phyloP scores from a whole-genome alignment of 2,888 invertebrate genomes.

The Aspidiotus rigidus region DNA sequence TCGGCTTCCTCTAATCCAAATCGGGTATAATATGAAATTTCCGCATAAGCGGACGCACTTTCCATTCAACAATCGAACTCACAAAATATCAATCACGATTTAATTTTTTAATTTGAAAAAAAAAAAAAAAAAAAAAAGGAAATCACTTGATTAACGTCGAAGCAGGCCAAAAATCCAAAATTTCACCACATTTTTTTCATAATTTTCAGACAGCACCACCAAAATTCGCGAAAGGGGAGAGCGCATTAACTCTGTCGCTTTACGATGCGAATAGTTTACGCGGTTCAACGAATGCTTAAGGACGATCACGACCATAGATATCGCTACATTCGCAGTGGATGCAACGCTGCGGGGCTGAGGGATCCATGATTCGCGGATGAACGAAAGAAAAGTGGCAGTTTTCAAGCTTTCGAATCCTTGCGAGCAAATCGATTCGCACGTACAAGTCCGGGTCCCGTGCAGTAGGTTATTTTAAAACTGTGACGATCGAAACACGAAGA shows the following conservation, averaged over 20 bases:
- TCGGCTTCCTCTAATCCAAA: neutral
- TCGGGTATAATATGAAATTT: neutral
- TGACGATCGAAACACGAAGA: slow-evolving; percentile 23
- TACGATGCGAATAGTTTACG: slow-evolving; percentile 29
- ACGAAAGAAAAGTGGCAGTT: slow-evolving; percentile 18
- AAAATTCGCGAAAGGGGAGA: slow-evolving; percentile 7
- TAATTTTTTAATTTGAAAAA: neutral
- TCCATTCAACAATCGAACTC: neutral
- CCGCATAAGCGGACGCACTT: neutral
- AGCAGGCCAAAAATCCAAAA: neutral
- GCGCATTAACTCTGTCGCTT: slow-evolving; percentile 20
- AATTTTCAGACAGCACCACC: neutral
- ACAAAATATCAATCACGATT: neutral
- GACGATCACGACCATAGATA: slow-evolving; percentile 17
- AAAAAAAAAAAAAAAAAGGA: neutral
- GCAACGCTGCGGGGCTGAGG: slow-evolving; percentile 16
- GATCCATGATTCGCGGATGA: slow-evolving; percentile 15
- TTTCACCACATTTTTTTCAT: slow-evolving; percentile 7
- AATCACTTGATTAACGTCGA: neutral
- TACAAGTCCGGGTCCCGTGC: slow-evolving; percentile 22
- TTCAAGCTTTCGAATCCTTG: neutral
- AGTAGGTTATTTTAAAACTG: slow-evolving; percentile 32
- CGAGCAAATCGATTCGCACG: neutral
- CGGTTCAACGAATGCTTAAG: slow-evolving; percentile 33
- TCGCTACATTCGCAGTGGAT: neutral